Percentiles rank a stretch among this genome's conserved stretches.
These are phyloP conservation scores for Nowickia ferox DNA, from an alignment of 2,888 invertebrate species.

Conservation along the genomic window DNA sequence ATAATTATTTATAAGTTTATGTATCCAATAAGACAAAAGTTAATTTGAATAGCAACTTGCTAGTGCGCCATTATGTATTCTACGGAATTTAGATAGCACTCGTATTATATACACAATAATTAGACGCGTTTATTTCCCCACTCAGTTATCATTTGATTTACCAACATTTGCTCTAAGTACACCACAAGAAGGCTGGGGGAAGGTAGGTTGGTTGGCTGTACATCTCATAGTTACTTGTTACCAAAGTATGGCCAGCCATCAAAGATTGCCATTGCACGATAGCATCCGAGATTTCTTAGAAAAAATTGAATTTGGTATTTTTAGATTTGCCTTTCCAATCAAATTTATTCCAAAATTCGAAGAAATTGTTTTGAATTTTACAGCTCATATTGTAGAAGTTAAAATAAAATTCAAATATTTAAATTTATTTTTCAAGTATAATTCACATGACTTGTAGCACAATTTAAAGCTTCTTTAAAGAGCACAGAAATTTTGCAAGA, in stretches of 20 bases:
- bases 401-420: neutral
- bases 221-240: neutral
- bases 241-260: neutral
- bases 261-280: too few relatives aligned
- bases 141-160: neutral
- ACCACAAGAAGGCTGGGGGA: neutral
- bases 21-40: neutral
- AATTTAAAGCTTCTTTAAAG: too few relatives aligned
- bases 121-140: conserved; percentile 9
- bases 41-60: neutral
- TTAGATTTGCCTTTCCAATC: too few relatives aligned
- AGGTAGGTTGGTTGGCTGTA: neutral
- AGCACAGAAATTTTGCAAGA: too few relatives aligned
- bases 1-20: neutral
- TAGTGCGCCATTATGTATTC: neutral
- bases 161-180: too few relatives aligned
- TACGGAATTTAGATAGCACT: neutral
- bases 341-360: neutral
- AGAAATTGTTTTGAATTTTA: neutral
- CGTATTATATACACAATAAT: neutral
- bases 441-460: too few relatives aligned
- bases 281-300: too few relatives aligned
- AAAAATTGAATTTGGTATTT: too few relatives aligned
- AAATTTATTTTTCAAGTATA: too few relatives aligned
- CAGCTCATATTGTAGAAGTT: neutral